phyloP scores from a whole-genome alignment of 2,113 vertebrate species.

The Vulpes vulpes region DNA sequence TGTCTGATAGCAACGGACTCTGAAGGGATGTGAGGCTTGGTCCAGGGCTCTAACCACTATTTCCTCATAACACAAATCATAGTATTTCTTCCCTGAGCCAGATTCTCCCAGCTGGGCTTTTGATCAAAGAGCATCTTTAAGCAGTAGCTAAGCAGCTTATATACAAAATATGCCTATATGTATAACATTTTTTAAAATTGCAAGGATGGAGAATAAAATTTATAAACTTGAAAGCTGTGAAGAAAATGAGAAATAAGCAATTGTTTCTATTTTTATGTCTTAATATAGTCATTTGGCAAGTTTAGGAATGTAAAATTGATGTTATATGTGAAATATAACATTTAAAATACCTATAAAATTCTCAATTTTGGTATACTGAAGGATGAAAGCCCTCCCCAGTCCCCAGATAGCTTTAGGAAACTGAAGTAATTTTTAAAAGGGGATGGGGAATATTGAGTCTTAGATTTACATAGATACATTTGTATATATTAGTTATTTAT shows the following conservation, averaged over 20 bases:
- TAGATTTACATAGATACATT: background rate
- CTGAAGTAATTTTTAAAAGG: conserved; percentile 14
- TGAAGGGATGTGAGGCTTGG: background rate
- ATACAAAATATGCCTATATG: background rate
- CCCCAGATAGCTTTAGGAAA: conserved; percentile 25
- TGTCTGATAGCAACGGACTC: background rate
- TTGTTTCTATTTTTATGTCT: conserved; percentile 20
- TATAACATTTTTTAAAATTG: background rate
- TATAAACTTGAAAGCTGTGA: conserved; percentile 10
- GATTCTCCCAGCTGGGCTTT: background rate
- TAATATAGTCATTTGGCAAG: conserved; percentile 9
- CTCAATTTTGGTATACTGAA: background rate
- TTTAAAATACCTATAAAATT: conserved; percentile 40
- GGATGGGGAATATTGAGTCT: background rate
- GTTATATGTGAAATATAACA: background rate
- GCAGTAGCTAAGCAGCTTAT: conserved; percentile 5
- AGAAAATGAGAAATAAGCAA: conserved; percentile 39
- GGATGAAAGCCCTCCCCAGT: background rate
- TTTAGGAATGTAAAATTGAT: conserved; percentile 23
- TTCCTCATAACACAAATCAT: background rate
- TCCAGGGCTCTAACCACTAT: background rate
- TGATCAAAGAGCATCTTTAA: conserved; percentile 13
- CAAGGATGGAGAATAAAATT: background rate
- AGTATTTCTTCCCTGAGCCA: background rate
- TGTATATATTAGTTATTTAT: background rate